phyloP scores from a whole-genome alignment of 1,140 invertebrate genomes.

The Aphelinus certus region DNA sequence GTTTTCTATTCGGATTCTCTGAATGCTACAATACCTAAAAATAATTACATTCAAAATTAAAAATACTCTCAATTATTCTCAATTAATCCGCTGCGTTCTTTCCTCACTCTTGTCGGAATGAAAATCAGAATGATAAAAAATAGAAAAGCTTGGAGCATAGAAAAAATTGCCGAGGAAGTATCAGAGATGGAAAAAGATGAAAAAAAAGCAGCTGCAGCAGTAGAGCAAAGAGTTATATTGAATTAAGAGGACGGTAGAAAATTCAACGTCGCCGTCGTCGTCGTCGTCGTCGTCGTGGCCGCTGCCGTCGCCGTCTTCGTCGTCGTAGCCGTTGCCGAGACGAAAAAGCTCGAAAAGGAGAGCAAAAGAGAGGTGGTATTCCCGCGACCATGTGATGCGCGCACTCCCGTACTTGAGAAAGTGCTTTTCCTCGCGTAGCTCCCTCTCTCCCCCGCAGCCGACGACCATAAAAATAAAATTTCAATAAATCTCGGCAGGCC shows the following conservation, averaged over 20 bases:
- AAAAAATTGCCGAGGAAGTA: not conserved
- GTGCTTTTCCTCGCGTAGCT: slow-evolving; percentile 43
- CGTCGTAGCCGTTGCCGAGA: slow-evolving; percentile 2
- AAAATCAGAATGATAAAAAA: slow-evolving; percentile 12
- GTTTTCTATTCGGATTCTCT: no score
- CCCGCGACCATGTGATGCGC: not conserved
- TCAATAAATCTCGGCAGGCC: slow-evolving; percentile 65
- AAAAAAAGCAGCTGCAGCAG: slow-evolving; percentile 1
- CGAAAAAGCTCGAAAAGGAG: slow-evolving; percentile 19
- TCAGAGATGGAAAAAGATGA: not conserved
- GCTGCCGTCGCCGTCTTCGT: no score
- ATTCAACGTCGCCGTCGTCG: not conserved
- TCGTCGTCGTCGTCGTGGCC: not conserved
- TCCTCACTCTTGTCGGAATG: not conserved
- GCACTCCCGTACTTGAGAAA: slow-evolving; percentile 37
- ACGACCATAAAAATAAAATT: slow-evolving; percentile 68
- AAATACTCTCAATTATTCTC: no score
- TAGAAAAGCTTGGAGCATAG: slow-evolving; percentile 5
- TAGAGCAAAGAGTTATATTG: slow-evolving; percentile 21
- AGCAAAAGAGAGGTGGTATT: slow-evolving; percentile 19
- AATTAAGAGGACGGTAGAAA: slow-evolving; percentile 33
- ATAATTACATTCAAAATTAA: no score
- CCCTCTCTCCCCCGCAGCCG: slow-evolving; percentile 40
- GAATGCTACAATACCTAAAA: no score
- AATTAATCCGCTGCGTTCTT: no score